phyloP scores from a whole-genome alignment of 2,113 vertebrate species.

The Stigmatopora argus region DNA sequence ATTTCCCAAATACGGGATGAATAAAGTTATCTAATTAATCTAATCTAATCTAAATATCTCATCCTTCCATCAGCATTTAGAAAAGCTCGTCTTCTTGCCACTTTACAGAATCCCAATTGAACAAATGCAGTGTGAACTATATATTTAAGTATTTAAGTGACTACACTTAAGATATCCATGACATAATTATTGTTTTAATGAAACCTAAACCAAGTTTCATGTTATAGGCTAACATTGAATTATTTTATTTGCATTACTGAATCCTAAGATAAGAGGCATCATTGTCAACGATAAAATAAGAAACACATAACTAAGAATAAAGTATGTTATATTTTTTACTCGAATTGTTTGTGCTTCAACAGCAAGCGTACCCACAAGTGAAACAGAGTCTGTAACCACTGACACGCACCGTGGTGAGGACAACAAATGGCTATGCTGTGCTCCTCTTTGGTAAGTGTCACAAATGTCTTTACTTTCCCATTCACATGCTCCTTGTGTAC shows the following conservation, averaged over 20 bases:
- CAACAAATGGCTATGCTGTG: conserved; percentile 78
- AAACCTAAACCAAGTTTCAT: conserved; percentile 25
- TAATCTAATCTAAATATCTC: too few relatives aligned
- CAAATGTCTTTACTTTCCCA: neutral
- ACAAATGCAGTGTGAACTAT: conserved; percentile 18
- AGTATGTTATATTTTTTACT: neutral
- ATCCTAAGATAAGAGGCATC: conserved; percentile 29
- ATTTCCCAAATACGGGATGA: too few relatives aligned
- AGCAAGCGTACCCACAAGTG: conserved; percentile 91
- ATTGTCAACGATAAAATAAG: conserved; percentile 9
- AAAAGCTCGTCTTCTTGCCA: conserved; percentile 15
- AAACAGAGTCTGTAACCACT: conserved; percentile 89
- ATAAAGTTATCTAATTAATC: too few relatives aligned
- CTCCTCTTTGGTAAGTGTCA: conserved; percentile 82
- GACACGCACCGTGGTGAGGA: conserved; percentile 83
- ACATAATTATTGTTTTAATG: conserved; percentile 7
- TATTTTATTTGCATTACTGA: neutral
- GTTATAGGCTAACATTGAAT: too few relatives aligned
- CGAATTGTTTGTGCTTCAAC: conserved; percentile 40
- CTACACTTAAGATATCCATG: neutral
- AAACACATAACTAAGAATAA: too few relatives aligned
- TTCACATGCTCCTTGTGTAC: neutral
- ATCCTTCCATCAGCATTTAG: conserved; percentile 18
- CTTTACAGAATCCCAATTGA: neutral
- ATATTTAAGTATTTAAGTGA: neutral